Conservation (phyloP, 1,140 invertebrate species). For the Lepidurus couesii region DNA sequence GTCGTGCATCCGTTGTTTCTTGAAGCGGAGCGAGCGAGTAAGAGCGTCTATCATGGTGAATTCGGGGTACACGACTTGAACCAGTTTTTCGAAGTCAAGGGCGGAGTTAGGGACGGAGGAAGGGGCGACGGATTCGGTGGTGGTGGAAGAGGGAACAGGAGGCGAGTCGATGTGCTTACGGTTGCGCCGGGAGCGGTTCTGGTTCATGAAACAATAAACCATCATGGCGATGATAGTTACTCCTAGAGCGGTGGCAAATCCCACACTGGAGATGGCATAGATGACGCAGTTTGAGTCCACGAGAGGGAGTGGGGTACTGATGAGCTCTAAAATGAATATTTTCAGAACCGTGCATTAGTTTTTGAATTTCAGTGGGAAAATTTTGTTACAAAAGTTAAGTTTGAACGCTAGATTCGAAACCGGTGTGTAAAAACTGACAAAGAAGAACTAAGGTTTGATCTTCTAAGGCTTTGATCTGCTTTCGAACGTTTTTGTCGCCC, state of each 20-base stretch:
- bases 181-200: neutral
- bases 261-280: slow-evolving; percentile 30
- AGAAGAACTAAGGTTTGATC: too few species aligned
- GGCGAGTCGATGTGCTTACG: neutral
- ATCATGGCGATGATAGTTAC: slow-evolving; percentile 28
- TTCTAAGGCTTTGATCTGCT: too few species aligned
- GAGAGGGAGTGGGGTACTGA: slow-evolving; percentile 23
- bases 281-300: slow-evolving; percentile 33
- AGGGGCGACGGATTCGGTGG: neutral
- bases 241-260: slow-evolving; percentile 31
- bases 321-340: neutral
- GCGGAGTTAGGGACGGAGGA: slow-evolving; percentile 9
- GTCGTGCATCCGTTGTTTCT: slow-evolving; percentile 34
- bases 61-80: slow-evolving; percentile 33
- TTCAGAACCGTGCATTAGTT: neutral
- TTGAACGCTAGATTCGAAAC: too few species aligned
- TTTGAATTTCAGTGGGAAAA: neutral
- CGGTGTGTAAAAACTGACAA: too few species aligned
- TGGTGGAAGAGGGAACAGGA: neutral
- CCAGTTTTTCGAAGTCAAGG: slow-evolving; percentile 25
- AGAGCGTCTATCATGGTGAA: slow-evolving; percentile 33
- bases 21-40: slow-evolving; percentile 32
- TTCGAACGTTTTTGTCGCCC: too few species aligned
- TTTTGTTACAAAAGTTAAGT: too few species aligned
- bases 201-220: slow-evolving; percentile 32